Base-by-base conservation (phyloP, 2,113 vertebrate species). In the Lophochroa leadbeateri region DNA sequence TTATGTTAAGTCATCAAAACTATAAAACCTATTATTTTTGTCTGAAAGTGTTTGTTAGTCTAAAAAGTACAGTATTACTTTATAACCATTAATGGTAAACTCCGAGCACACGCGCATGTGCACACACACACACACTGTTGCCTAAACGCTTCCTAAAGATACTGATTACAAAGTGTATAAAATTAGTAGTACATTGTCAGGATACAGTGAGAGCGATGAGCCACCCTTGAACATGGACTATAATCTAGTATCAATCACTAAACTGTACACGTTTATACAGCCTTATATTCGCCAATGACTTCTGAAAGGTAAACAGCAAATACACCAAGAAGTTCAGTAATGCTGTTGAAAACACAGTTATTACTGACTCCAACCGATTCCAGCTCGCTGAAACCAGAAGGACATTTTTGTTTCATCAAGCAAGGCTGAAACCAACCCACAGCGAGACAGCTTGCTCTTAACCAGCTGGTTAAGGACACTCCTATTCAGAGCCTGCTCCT, bases 61-160 rank as follows among this genome's bases (percentile, higher is more conserved):
- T 97, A 94, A 93, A 95, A 97, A 94, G 92, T 89, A 96, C 82
- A 92, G 88, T 71, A 84, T 82, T 85, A 97, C 90, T 95, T 94
- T 55, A 96, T 74, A 69, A 65, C 90, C 90, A 67, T 58, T 86
- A 65, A 91, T 67, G 86, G 96, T 93, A 87, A 67, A 83, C 60
- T 90, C 79, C 90, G 93, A 93, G 58, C 83, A 86, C 92, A 94
- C 41, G 80, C 24, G 72, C 69, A 72, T 69, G 91, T 95, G 92
- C 85, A 58, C 6, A 94, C 49, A 58, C 55, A 57, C 79, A 94
- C 82, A 97, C 55, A 75, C 52, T 74, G 82, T 65, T 88, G 86
- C 92, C 97, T 98, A 98, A 97, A 96, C 35, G n/a, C 77, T 91
- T 96, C 88, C 98, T 98, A 98, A 97, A 96, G 92, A 92, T 97